Evolutionary conservation across 2,797 vertebrate genomes (phyloP), one percentile per base, ranked within the genome.

Genomic region (Gallirallus australis): DNA sequence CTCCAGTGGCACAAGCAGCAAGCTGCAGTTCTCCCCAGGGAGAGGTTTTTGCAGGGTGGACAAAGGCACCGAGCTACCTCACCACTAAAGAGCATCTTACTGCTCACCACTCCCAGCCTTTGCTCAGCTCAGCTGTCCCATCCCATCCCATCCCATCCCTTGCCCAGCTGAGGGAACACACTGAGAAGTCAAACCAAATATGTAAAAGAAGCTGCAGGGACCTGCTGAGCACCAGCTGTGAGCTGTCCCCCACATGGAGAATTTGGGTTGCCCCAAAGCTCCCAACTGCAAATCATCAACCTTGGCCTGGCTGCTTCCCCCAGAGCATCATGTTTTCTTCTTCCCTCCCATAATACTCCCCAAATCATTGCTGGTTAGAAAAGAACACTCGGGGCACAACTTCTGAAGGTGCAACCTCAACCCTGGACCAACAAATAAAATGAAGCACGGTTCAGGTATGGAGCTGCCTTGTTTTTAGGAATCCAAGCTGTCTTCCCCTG

Each of bases 361-460:
- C 25, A 13, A 27, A 6, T 14, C 40, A 23, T 3, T 24, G 45
- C 42, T 45, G 42, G 42, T 45, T 19, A 45, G 15, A 57, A 19
- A 8, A 60, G 30, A 73, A 23, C 57, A 15, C 63, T 28, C n/a
- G 3, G 30, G 24, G 28, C 25, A 12, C 6, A 12, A 15, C 45
- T 56, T 33, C 15, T 15, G 68, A 42, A 70, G 24, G n/a, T 4
- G 28, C 9, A 17, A 23, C 25, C 24, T 35, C 42, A 37, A 66
- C 45, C 35, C 37, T 23, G 7, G 16, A 60, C 12, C 18, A 37
- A 25, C 40, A 82, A 39, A 54, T 23, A 25, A 7, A 72, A 27
- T 3, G 0, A 24, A 45, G 28, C 47, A 52, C 2, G 0, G n/a
- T 50, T 45, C 24, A 47, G 66, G 47, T 28, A 27, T 0, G 10